Conservation (phyloP, 1,140 invertebrate species). For the Drosophila kurseongensis region DNA sequence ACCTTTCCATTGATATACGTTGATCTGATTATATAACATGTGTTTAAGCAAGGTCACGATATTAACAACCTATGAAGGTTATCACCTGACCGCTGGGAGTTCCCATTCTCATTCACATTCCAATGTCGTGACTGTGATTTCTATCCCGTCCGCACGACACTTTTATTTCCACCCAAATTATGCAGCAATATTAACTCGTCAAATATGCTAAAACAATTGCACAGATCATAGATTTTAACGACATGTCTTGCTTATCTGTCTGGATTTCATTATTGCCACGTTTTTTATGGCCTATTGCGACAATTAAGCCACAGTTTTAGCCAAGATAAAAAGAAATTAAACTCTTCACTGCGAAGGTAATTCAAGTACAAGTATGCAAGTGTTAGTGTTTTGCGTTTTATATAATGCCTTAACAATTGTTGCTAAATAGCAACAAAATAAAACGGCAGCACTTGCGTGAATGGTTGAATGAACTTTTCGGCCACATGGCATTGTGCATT, state of each 20-base stretch:
- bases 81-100: constrained; percentile 5
- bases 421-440: constrained; percentile 31
- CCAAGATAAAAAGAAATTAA: constrained; percentile 42
- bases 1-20: constrained; percentile 28
- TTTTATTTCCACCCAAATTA: constrained; percentile 4
- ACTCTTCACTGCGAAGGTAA: constrained; percentile 13
- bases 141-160: constrained; percentile 13
- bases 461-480: constrained; percentile 43
- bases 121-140: constrained; percentile 24
- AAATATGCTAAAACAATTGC: constrained; percentile 1
- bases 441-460: neutral
- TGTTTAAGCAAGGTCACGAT: constrained; percentile 14
- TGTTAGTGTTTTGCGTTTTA: constrained; percentile 21
- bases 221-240: constrained; percentile 8
- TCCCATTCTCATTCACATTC: constrained; percentile 22
- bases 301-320: constrained; percentile 34
- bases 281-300: constrained; percentile 33
- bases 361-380: constrained; percentile 7
- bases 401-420: constrained; percentile 36
- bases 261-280: constrained; percentile 30
- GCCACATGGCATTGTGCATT: constrained; percentile 18
- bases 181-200: neutral
- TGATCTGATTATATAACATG: constrained; percentile 23
- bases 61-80: constrained; percentile 25
- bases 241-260: constrained; percentile 15